These are phyloP conservation scores for Cantharis lateralis DNA, from an alignment of 2,888 invertebrate species.

Conservation along the genomic window DNA sequence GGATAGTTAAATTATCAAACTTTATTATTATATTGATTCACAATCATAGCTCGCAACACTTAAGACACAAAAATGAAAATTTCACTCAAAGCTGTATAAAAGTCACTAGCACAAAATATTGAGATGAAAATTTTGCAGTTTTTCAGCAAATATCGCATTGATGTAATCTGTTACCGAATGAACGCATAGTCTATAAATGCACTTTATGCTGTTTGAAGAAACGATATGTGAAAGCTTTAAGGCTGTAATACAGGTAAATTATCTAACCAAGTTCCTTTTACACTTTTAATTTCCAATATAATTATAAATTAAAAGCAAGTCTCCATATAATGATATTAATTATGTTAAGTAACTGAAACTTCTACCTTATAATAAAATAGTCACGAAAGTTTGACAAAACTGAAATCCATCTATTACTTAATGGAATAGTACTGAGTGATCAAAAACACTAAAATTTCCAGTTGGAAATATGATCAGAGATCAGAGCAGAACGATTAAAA, in stretches of 20 bases:
- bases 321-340: background rate
- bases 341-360: background rate
- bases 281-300: background rate
- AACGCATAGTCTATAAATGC: background rate
- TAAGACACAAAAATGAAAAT: background rate
- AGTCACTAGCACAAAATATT: background rate
- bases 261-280: conserved; percentile 10
- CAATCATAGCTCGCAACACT: background rate
- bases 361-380: background rate
- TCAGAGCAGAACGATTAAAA: too few species aligned
- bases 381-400: background rate
- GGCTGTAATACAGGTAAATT: conserved; percentile 12
- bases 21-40: background rate
- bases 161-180: background rate
- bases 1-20: background rate
- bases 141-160: background rate
- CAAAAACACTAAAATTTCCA: too few species aligned
- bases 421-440: background rate
- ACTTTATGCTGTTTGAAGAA: background rate
- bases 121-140: background rate
- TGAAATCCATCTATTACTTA: background rate
- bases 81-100: background rate
- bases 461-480: too few species aligned
- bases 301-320: background rate
- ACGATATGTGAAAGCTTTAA: conserved; percentile 12